Evolutionary conservation across 2,888 invertebrate genomes (phyloP).

Genomic region (Aporophyla lueneburgensis): DNA sequence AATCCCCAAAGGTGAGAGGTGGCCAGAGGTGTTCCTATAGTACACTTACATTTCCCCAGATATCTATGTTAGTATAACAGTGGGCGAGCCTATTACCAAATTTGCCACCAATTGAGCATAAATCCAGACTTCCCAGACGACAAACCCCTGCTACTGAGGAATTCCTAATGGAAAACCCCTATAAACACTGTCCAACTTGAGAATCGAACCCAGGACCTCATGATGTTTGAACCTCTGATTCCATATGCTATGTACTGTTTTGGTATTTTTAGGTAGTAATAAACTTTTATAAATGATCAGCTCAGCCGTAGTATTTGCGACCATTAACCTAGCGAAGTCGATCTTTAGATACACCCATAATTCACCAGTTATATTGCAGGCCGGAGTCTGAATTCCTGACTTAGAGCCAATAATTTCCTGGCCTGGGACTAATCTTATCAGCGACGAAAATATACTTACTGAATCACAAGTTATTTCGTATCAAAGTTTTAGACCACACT

Average conservation of each 20-base stretch:
- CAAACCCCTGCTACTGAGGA: background rate
- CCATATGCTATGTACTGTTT: too few species aligned
- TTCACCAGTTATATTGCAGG: background rate
- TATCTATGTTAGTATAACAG: background rate
- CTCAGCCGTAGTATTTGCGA: background rate
- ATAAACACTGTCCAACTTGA: background rate
- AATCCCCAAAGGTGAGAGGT: background rate
- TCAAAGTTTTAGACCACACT: background rate
- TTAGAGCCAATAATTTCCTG: background rate
- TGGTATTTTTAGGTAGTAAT: too few species aligned
- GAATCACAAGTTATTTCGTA: background rate
- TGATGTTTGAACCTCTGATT: too few species aligned
- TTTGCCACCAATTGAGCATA: background rate
- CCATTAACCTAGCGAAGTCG: background rate
- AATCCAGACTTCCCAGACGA: background rate
- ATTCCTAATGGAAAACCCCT: background rate
- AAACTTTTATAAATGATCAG: too few species aligned
- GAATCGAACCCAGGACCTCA: background rate
- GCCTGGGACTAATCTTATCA: background rate
- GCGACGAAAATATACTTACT: slow-evolving; percentile 13
- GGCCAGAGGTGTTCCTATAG: background rate
- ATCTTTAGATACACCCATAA: background rate
- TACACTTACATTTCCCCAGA: background rate
- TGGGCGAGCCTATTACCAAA: background rate
- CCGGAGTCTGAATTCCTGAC: too few species aligned